A percentile compares a stretch with the other conserved stretches of the same genome.
Evolutionary conservation across 2,113 vertebrate species (phyloP).

Genomic region (Tamias sibiricus): DNA sequence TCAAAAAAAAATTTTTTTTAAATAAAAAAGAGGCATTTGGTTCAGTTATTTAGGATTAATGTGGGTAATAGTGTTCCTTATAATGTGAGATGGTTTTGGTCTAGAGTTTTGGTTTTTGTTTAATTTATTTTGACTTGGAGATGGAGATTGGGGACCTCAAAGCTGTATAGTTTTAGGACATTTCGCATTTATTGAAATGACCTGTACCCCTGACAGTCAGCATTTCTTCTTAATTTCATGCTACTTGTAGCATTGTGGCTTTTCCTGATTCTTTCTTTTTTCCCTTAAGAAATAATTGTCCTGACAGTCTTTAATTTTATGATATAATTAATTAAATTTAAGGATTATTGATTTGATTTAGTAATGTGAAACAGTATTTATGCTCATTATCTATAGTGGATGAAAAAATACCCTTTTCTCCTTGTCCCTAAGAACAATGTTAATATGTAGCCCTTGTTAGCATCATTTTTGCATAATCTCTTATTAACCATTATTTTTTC

Average conservation of each 20-base stretch:
- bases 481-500: slow-evolving; percentile 28
- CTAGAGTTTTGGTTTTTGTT: slow-evolving; percentile 17
- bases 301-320: slow-evolving; percentile 53
- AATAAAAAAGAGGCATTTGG: neutral
- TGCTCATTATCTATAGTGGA: neutral
- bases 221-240: slow-evolving; percentile 41
- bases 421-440: neutral
- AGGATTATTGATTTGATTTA: slow-evolving; percentile 47
- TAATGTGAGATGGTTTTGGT: neutral
- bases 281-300: neutral
- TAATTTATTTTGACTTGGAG: slow-evolving; percentile 14
- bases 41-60: slow-evolving; percentile 32
- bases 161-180: slow-evolving; percentile 22
- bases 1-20: too few relatives aligned
- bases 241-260: neutral
- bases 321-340: slow-evolving; percentile 32
- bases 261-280: neutral
- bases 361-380: neutral
- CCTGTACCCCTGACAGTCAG: neutral
- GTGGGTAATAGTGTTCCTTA: slow-evolving; percentile 29
- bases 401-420: neutral
- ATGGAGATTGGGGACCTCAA: neutral
- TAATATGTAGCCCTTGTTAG: neutral
- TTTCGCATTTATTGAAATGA: slow-evolving; percentile 29
- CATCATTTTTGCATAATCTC: slow-evolving; percentile 31